These are phyloP conservation scores for Anorthoa munda DNA, from an alignment of 2,888 invertebrate species.

Conservation along the genomic window DNA sequence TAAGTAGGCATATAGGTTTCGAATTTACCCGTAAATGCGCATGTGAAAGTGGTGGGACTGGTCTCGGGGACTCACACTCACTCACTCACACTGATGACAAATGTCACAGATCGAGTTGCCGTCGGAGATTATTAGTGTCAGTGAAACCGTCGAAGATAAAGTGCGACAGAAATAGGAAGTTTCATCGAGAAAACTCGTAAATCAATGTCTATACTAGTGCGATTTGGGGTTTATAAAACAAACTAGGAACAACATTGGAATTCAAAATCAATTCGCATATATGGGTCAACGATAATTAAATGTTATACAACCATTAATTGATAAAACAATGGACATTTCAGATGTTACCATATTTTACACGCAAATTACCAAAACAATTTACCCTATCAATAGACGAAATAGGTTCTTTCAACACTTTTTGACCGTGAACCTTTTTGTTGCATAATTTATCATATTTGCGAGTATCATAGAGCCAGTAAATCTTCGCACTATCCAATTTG, in stretches of 20 bases:
- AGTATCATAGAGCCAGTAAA: too few relatives aligned
- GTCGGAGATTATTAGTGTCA: slow-evolving; percentile 63
- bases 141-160: slow-evolving; percentile 55
- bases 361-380: too few relatives aligned
- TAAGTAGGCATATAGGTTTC: slow-evolving; percentile 55
- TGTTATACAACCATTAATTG: background rate
- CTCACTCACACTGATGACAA: slow-evolving; percentile 57
- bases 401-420: background rate
- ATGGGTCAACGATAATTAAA: background rate
- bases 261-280: too few relatives aligned
- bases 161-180: slow-evolving; percentile 16
- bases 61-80: slow-evolving; percentile 49
- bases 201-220: background rate
- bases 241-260: background rate
- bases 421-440: background rate
- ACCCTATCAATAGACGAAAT: too few relatives aligned
- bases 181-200: background rate
- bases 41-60: slow-evolving; percentile 60
- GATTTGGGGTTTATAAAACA: background rate
- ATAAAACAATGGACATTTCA: too few relatives aligned
- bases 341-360: too few relatives aligned
- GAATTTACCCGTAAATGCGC: slow-evolving; percentile 53
- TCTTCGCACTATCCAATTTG: too few relatives aligned
- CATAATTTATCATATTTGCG: too few relatives aligned
- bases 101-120: slow-evolving; percentile 66